These are phyloP conservation scores for Corythoichthys intestinalis DNA, from an alignment of 2,113 vertebrate genomes.

Conservation along the genomic window DNA sequence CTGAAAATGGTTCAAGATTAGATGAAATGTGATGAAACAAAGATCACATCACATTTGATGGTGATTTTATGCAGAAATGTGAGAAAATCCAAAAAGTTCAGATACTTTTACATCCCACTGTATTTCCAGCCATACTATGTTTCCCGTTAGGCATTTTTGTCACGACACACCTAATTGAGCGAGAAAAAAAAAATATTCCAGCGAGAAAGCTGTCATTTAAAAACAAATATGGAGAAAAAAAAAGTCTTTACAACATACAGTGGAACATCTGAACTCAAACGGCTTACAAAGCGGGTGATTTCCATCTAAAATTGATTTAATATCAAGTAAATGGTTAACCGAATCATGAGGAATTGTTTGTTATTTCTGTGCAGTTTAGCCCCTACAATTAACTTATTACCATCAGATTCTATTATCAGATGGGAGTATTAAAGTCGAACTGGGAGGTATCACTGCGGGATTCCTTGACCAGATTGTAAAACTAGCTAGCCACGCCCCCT, in stretches of 20 bases:
- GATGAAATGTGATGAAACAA: too few species aligned
- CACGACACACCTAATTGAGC: not conserved
- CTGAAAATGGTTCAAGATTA: too few species aligned
- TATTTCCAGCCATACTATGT: too few species aligned
- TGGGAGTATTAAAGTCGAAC: too few species aligned
- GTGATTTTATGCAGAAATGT: too few species aligned
- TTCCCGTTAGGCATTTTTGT: not conserved
- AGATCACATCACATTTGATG: too few species aligned
- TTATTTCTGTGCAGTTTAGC: not conserved
- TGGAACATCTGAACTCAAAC: not conserved
- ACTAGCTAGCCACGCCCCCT: not conserved
- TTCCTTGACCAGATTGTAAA: not conserved
- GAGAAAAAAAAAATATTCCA: not conserved
- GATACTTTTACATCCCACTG: too few species aligned
- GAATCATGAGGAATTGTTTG: not conserved
- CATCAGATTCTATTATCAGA: not conserved
- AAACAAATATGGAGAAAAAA: not conserved
- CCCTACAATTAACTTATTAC: not conserved
- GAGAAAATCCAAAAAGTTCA: too few species aligned
- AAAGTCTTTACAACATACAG: constrained; percentile 2
- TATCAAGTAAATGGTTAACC: too few species aligned
- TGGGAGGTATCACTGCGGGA: too few species aligned
- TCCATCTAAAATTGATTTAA: not conserved
- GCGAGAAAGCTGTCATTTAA: not conserved
- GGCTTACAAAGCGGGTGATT: not conserved